Percentiles rank a stretch among this genome's conserved stretches.
These are phyloP conservation scores for Embiotoca jacksoni DNA, from an alignment of 2,113 vertebrate genomes.

Conservation along the genomic window DNA sequence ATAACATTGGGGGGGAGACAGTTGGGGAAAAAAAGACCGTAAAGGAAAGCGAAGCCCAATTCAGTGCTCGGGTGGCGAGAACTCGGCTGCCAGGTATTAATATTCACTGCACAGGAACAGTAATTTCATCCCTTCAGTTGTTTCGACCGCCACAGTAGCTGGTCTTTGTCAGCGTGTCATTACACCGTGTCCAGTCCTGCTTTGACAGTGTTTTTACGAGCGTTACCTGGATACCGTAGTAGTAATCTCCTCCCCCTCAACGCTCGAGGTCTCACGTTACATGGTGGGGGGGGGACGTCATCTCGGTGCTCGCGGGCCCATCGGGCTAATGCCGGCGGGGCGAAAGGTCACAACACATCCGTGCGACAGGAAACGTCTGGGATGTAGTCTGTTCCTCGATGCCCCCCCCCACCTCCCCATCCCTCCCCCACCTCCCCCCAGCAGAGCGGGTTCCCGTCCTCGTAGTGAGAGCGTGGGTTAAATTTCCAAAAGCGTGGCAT, in stretches of 20 bases:
- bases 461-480: neutral
- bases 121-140: slow-evolving; percentile 41
- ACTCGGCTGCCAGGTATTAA: slow-evolving; percentile 41
- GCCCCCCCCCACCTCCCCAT: neutral
- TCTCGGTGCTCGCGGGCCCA: slow-evolving; percentile 37
- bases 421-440: neutral
- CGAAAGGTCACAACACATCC: slow-evolving; percentile 62
- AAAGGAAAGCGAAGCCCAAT: neutral
- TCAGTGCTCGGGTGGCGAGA: neutral
- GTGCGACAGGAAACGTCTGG: slow-evolving; percentile 55
- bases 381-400: slow-evolving; percentile 24
- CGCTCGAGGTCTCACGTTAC: slow-evolving; percentile 62
- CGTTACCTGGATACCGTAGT: slow-evolving; percentile 75
- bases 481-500: slow-evolving; percentile 26
- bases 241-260: slow-evolving; percentile 47
- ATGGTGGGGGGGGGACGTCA: slow-evolving; percentile 26
- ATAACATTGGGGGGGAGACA: no score
- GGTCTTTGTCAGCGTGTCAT: slow-evolving; percentile 49
- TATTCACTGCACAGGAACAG: slow-evolving; percentile 21
- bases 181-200: slow-evolving; percentile 47
- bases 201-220: slow-evolving; percentile 75
- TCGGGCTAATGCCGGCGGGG: slow-evolving; percentile 17
- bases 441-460: slow-evolving; percentile 22
- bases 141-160: slow-evolving; percentile 39
- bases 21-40: no score